Base-by-base conservation (phyloP, 2,888 invertebrate species). In the Conops quadrifasciatus region DNA sequence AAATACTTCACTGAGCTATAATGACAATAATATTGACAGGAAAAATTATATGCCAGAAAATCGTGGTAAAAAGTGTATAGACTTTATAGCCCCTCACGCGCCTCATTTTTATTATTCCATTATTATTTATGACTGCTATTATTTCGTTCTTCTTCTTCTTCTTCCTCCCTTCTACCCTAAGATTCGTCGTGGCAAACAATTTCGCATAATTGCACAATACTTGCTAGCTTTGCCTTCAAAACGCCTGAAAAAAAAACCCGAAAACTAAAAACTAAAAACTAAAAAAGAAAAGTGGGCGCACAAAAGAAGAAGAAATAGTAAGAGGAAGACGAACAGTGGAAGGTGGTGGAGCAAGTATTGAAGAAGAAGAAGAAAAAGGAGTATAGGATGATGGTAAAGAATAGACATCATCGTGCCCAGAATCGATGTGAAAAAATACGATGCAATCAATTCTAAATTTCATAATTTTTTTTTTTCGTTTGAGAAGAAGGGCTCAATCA, bases 131-230 rank as follows among this genome's bases (percentile, higher is more conserved):
- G 2, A 24, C 5, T 56, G 21, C 56, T 19, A 19, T 21, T 56
- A 19, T 24, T 56, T 56, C n/a, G 4, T 19, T 5, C 56, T 13
- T 21, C 36, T n/a, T n/a, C n/a, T n/a, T n/a, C n/a, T n/a, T n/a
- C n/a, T n/a, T n/a, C n/a, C n/a, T n/a, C n/a, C n/a, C n/a, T n/a
- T n/a, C n/a, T n/a, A n/a, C n/a, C n/a, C 36, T 36, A 9, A 36
- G 9, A 36, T 7, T 3, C 49, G 2, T 16, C 49, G 2, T 16
- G 49, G 49, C 49, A 15, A 49, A 49, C 49, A 49, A 49, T 49
- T 16, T 49, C 49, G 19, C 56, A 56, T 56, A 56, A 56, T 56
- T 56, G 56, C 56, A n/a, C n/a, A 16, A 16, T n/a, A 51, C 56
- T 56, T 3, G 19, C 19, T 36, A 7, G 36, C 9, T 36, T 36